Evolutionary conservation across 2,888 invertebrate genomes (phyloP).

Genomic region (Epiblema foenella): DNA sequence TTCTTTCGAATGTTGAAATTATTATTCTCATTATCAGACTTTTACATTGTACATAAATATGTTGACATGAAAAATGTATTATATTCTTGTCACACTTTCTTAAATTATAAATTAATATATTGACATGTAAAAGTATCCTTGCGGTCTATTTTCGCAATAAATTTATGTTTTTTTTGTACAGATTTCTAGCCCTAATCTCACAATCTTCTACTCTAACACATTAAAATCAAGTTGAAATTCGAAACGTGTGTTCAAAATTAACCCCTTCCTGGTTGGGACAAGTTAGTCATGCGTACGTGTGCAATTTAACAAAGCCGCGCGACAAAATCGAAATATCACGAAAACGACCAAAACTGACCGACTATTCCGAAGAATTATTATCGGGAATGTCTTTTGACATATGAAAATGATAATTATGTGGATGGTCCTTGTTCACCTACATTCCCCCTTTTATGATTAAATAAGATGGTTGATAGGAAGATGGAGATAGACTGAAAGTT

Average conservation of each 20-base stretch:
- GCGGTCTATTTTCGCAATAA: too few species aligned
- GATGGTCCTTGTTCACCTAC: not conserved
- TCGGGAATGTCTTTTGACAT: not conserved
- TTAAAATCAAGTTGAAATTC: not conserved
- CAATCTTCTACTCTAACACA: too few species aligned
- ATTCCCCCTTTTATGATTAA: not conserved
- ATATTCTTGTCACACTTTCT: too few species aligned
- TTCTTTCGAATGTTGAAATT: too few species aligned
- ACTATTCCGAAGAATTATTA: not conserved
- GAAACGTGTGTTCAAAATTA: not conserved
- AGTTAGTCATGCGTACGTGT: conserved; percentile 3
- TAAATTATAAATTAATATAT: too few species aligned
- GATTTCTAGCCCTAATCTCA: too few species aligned
- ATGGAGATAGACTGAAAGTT: not conserved
- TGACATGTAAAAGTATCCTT: too few species aligned
- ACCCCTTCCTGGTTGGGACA: not conserved
- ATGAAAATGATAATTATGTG: not conserved
- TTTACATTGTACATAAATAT: too few species aligned
- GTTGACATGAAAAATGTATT: too few species aligned
- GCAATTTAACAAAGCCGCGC: conserved; percentile 6
- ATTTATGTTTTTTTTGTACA: too few species aligned
- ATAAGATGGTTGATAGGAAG: not conserved
- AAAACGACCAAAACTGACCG: not conserved
- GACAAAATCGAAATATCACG: not conserved
- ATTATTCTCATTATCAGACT: too few species aligned